Percentiles rank a stretch among this genome's conserved stretches.
Evolutionary conservation across 1,140 invertebrate genomes (phyloP).

Genomic region (Brachionus plicatilis): DNA sequence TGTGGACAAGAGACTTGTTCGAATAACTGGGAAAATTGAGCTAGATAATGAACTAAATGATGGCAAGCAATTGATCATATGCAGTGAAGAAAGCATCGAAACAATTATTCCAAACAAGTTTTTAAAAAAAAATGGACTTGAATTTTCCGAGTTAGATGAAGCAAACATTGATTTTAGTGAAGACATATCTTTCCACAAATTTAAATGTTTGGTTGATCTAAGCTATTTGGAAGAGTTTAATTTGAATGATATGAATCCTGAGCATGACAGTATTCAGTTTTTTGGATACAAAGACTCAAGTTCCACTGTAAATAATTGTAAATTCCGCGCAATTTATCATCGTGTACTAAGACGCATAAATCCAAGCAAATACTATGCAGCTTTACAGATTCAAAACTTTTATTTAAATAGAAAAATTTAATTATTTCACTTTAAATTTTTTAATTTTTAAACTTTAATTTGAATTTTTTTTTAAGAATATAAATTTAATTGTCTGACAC

Average conservation of each 20-base stretch:
- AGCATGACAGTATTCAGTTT: constrained; percentile 19
- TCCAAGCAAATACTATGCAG: constrained; percentile 1
- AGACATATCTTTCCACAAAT: not conserved
- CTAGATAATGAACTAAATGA: not conserved
- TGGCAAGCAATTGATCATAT: constrained; percentile 13
- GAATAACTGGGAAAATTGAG: not conserved
- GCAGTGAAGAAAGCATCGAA: not conserved
- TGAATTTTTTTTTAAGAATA: not conserved
- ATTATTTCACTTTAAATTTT: not conserved
- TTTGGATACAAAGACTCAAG: constrained; percentile 32
- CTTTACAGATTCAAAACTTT: not conserved
- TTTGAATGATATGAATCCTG: not conserved
- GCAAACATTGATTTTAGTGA: not conserved
- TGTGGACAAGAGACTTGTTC: not conserved
- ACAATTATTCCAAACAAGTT: not conserved
- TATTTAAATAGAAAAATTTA: not conserved
- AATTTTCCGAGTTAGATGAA: not conserved
- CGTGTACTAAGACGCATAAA: constrained; percentile 1
- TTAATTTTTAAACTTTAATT: not conserved
- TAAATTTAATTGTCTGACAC: not conserved
- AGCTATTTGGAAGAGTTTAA: constrained; percentile 9
- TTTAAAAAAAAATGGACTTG: not conserved
- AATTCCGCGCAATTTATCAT: constrained; percentile 3
- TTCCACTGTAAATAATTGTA: not conserved
- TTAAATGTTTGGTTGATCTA: constrained; percentile 23